Evolutionary conservation across 1,140 invertebrate genomes (phyloP).

Genomic region (Melanaphis sacchari): DNA sequence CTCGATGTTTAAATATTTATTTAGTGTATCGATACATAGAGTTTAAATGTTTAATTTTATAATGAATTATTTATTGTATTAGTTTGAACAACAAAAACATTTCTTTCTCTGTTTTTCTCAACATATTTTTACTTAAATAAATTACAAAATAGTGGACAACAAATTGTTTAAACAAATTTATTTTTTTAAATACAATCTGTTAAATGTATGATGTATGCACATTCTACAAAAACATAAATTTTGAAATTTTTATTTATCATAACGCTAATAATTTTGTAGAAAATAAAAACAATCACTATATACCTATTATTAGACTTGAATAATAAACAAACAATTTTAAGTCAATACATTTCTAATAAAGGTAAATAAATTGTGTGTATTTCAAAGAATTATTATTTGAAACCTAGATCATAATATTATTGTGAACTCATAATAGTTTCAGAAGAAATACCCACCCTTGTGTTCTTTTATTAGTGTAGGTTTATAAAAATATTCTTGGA

Average conservation of each 20-base stretch:
- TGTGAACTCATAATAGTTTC: background rate
- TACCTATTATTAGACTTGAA: background rate
- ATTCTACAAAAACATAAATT: background rate
- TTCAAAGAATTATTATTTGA: background rate
- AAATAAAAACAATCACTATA: background rate
- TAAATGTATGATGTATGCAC: background rate
- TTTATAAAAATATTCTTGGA: background rate
- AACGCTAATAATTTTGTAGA: background rate
- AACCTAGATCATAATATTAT: background rate
- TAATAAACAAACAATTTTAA: background rate
- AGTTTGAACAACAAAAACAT: background rate
- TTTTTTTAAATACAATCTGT: background rate
- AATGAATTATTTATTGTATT: background rate
- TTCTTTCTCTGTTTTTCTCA: background rate
- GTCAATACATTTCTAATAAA: background rate
- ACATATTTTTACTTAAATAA: background rate
- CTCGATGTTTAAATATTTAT: background rate
- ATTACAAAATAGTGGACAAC: background rate
- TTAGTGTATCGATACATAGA: background rate
- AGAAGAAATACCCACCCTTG: background rate
- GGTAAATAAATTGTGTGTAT: background rate
- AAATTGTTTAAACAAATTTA: background rate
- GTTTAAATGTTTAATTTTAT: background rate
- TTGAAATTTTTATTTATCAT: background rate
- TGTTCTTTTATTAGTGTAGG: conserved; percentile 16